Base-by-base conservation (phyloP, 2,797 vertebrate species). In the Echiichthys vipera region DNA sequence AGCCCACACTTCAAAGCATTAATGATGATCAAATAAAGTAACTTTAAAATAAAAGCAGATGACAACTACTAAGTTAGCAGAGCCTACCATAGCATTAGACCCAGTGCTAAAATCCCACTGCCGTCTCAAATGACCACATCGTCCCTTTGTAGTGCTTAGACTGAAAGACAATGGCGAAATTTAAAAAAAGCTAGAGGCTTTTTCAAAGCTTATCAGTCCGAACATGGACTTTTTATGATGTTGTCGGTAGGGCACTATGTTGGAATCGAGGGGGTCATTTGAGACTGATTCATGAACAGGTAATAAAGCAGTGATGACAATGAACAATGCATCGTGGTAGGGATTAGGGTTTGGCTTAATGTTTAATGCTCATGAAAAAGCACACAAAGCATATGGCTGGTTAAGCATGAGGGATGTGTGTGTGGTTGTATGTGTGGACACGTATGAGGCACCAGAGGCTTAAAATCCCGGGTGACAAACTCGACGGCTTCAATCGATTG, bases 1-100 rank as follows among this genome's bases (percentile, higher is more conserved):
- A 89, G 88, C 84, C 80, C 71, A 90, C 82, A 91, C 84, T 75
- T 88, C 71, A 84, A 88, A 88, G 89, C 84, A 91, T 84, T 78
- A 90, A 87, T 78, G 78, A 83, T 82, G 84, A 84, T 83, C 79
- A 90, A 78, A 85, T 65, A 74, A 76, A 51, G 25, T 40, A 22
- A 78, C 76, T 84, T 86, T 37, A 66, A 84, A 78, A 78, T 65
- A 43, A 90, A 76, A 82, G 86, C 81, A 67, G 74, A 87, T 89
- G 84, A 87, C 43, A 83, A 81, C 73, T 59, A 74, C 77, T 81
- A 51, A 27, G 81, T 83, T 78, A 87, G 86, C 70, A 80, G 17
- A 85, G 75, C 46, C 65, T 79, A 83, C 50, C 24, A 64, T 29
- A 22, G 82, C 65, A 81, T 72, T 32, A 80, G 65, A 83, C 80